phyloP scores from a whole-genome alignment of 2,888 invertebrate species.

The Trisateles emortualis region DNA sequence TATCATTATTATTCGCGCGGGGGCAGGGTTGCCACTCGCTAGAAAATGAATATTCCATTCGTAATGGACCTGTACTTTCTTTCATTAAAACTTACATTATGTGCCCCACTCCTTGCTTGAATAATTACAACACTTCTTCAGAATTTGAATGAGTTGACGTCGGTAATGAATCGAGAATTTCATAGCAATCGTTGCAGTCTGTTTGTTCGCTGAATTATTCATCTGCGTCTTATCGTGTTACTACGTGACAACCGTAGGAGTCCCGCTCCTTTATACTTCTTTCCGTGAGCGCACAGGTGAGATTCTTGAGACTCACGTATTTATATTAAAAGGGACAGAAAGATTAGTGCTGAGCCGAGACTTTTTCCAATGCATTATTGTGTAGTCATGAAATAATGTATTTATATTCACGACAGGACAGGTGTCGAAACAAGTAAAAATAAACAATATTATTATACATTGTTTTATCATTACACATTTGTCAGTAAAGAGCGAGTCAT shows the following conservation, averaged over 20 bases:
- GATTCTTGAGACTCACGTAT: not conserved
- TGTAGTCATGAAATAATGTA: no score
- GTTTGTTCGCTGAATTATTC: constrained; percentile 44
- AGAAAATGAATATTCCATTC: constrained; percentile 69
- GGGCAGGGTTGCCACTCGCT: constrained; percentile 49
- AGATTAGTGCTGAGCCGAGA: not conserved
- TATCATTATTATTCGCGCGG: constrained; percentile 65
- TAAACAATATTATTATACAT: no score
- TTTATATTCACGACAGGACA: no score
- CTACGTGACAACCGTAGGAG: constrained; percentile 1
- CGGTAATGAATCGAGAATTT: constrained; percentile 55
- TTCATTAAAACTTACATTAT: constrained; percentile 74
- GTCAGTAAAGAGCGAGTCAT: no score
- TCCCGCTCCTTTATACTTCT: not conserved
- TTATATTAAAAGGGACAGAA: not conserved
- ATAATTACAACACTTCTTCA: constrained; percentile 64
- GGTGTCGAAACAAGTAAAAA: no score
- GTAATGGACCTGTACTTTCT: constrained; percentile 70
- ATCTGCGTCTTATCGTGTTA: constrained; percentile 28
- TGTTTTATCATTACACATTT: no score
- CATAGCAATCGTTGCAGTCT: constrained; percentile 44
- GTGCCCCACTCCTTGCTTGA: constrained; percentile 57
- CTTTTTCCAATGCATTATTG: not conserved
- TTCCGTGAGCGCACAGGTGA: not conserved
- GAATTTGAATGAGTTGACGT: constrained; percentile 56